phyloP scores from a whole-genome alignment of 2,113 vertebrate species.

The Solenodon paradoxus region DNA sequence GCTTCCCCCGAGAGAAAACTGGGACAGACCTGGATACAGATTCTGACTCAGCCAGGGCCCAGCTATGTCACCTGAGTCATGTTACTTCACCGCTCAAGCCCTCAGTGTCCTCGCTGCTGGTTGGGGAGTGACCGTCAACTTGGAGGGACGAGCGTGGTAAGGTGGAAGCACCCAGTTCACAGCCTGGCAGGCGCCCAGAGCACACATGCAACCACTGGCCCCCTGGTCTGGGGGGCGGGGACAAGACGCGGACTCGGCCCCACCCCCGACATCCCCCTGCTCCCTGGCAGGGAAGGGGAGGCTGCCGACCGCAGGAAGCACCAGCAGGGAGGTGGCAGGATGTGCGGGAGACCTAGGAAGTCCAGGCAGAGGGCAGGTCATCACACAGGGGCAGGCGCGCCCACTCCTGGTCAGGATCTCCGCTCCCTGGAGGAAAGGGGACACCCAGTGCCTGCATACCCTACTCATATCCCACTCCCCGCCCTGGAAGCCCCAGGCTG shows the following conservation, averaged over 20 bases:
- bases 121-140: neutral
- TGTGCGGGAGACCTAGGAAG: slow-evolving; percentile 72
- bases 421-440: neutral
- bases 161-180: neutral
- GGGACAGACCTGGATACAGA: neutral
- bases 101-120: neutral
- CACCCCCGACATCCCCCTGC: slow-evolving; percentile 26
- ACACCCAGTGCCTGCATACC: neutral
- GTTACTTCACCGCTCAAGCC: neutral
- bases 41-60: neutral
- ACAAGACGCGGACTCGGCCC: slow-evolving; percentile 48
- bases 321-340: slow-evolving; percentile 76
- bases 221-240: neutral
- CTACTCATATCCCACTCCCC: neutral
- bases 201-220: neutral
- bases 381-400: neutral
- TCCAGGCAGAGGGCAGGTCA: slow-evolving; percentile 55
- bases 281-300: slow-evolving; percentile 49
- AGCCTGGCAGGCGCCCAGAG: neutral
- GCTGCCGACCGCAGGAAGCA: slow-evolving; percentile 71
- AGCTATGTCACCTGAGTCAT: neutral
- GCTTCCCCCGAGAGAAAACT: neutral
- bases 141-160: neutral
- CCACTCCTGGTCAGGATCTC: neutral
- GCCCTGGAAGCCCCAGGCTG: neutral